Evolutionary conservation across 2,888 invertebrate species (phyloP).

Genomic region (Caenorhabditis imperialis): DNA sequence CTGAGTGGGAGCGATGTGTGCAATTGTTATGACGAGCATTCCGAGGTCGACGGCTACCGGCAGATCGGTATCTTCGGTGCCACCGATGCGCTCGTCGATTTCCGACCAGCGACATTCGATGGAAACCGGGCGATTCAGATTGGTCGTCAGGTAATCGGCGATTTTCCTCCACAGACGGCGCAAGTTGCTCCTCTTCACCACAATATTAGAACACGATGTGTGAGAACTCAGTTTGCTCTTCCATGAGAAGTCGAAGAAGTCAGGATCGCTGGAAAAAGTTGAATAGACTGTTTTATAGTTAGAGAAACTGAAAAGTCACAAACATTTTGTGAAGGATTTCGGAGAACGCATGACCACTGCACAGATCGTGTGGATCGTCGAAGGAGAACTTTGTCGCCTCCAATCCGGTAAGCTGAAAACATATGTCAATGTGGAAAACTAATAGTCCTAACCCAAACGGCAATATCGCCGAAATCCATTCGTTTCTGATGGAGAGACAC

Average conservation of each 20-base stretch:
- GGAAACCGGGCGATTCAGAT: slow-evolving; percentile 2
- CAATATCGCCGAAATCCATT: slow-evolving; percentile 30
- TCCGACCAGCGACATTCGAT: slow-evolving; percentile 15
- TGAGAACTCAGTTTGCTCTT: slow-evolving; percentile 24
- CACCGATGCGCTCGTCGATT: slow-evolving; percentile 23
- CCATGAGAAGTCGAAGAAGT: slow-evolving; percentile 31
- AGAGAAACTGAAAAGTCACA: too few relatives aligned
- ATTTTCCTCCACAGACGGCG: slow-evolving; percentile 48
- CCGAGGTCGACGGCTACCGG: slow-evolving; percentile 36
- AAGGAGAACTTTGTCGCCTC: slow-evolving; percentile 8
- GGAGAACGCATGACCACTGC: slow-evolving; percentile 43
- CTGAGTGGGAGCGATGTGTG: slow-evolving; percentile 22
- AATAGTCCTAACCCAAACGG: slow-evolving; percentile 27
- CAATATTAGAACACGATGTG: slow-evolving; percentile 10
- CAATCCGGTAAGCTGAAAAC: slow-evolving; percentile 19
- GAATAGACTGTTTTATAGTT: too few relatives aligned
- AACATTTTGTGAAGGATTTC: slow-evolving; percentile 48
- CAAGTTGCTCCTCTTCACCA: slow-evolving; percentile 34
- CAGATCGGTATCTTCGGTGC: slow-evolving; percentile 38
- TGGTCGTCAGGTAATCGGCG: slow-evolving; percentile 11
- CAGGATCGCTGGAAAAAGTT: slow-evolving; percentile 27
- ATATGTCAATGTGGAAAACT: background rate
- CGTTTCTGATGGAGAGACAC: slow-evolving; percentile 8
- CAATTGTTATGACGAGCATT: slow-evolving; percentile 38
- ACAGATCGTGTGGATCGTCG: slow-evolving; percentile 24